Evolutionary conservation across 2,888 invertebrate species (phyloP).

Genomic region (Lepas anatifera): DNA sequence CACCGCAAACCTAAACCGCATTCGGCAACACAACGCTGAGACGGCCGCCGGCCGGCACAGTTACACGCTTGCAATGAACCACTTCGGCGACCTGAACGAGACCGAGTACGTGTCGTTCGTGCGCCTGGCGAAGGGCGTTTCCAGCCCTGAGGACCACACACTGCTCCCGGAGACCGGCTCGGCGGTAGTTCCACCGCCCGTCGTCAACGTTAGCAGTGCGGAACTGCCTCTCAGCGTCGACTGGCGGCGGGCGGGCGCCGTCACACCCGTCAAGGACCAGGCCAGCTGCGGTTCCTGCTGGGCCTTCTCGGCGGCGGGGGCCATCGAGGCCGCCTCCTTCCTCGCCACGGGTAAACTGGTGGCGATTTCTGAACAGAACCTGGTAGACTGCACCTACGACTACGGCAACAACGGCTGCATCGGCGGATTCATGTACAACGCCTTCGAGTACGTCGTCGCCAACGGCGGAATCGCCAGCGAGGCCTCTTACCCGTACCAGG

Average conservation of each 20-base stretch:
- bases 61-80: background rate
- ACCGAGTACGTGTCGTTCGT: background rate
- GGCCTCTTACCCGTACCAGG: background rate
- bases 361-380: background rate
- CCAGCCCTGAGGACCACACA: too few species aligned
- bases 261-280: constrained; percentile 83
- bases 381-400: background rate
- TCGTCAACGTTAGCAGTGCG: too few species aligned
- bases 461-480: background rate
- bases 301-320: background rate
- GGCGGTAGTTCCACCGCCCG: too few species aligned
- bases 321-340: background rate
- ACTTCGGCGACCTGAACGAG: background rate
- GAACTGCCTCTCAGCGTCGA: constrained; percentile 68
- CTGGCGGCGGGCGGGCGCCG: constrained; percentile 68
- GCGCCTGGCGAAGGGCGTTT: background rate
- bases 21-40: background rate
- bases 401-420: background rate
- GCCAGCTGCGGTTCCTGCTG: constrained; percentile 24
- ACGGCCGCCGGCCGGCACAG: background rate
- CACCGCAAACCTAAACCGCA: background rate
- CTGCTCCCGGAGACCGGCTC: too few species aligned
- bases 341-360: background rate
- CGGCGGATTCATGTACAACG: background rate
- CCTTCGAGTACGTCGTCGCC: background rate